Conservation (phyloP, 2,797 vertebrate genomes). For the Anguilla megastoma region DNA sequence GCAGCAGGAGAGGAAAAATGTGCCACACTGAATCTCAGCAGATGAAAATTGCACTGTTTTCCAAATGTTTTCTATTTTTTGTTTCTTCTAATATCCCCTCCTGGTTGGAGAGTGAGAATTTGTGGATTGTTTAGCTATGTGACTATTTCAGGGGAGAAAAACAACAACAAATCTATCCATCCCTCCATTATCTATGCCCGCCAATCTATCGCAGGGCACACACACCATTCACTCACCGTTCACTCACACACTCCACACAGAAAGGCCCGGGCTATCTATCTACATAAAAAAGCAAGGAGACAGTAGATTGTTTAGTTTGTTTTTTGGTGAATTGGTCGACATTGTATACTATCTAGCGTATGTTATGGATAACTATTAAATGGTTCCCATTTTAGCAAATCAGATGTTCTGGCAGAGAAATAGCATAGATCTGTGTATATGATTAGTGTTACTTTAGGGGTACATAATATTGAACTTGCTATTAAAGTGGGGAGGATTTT, state of each 20-base stretch:
- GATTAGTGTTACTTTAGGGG: no score
- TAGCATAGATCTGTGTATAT: no score
- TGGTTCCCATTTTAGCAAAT: no score
- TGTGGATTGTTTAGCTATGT: not conserved
- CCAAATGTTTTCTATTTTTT: not conserved
- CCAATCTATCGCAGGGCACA: no score
- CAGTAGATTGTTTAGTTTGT: no score
- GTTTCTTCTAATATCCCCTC: not conserved
- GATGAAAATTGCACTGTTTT: not conserved
- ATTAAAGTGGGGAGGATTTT: no score
- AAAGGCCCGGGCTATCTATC: no score
- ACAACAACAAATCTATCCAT: not conserved
- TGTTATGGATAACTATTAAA: not conserved
- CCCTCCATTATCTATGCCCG: no score
- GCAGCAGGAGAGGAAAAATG: constrained; percentile 8
- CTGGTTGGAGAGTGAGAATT: not conserved
- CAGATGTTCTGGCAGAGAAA: no score
- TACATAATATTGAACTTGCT: no score
- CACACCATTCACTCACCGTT: no score
- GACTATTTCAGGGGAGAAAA: not conserved
- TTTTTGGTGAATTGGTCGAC: not conserved
- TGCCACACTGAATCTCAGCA: constrained; percentile 54
- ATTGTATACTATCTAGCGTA: not conserved
- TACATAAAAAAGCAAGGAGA: not conserved
- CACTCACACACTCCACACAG: no score